Percentiles rank a stretch among this genome's conserved stretches.
Evolutionary conservation across 2,113 vertebrate species (phyloP).

Genomic region (Raphicerus campestris): DNA sequence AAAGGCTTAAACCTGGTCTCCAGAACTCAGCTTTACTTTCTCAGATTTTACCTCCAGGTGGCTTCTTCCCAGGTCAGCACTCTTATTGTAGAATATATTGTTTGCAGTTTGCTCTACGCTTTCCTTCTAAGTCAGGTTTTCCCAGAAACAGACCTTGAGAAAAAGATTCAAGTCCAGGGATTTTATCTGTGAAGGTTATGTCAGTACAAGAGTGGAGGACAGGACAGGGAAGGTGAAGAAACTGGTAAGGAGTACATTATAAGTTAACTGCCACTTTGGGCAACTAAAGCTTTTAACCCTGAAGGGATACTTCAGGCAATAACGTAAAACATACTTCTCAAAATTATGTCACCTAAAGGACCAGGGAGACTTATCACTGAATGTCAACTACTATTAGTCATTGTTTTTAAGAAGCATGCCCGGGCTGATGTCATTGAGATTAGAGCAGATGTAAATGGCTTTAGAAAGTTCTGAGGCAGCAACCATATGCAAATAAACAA

Average conservation of each 20-base stretch:
- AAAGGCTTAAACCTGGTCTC: neutral
- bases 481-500: neutral
- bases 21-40: neutral
- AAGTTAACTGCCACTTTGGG: neutral
- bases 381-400: neutral
- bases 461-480: neutral
- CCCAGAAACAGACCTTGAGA: neutral
- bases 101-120: neutral
- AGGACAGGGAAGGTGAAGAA: neutral
- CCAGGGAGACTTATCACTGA: neutral
- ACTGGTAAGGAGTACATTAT: neutral
- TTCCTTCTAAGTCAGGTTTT: neutral
- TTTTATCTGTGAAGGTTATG: neutral
- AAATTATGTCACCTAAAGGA: neutral
- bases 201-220: neutral
- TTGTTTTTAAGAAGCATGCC: neutral
- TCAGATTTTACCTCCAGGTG: neutral
- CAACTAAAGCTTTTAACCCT: neutral
- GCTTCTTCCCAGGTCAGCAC: neutral
- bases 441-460: neutral
- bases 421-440: neutral
- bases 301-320: neutral
- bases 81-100: neutral
- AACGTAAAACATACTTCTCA: neutral
- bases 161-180: neutral